Evolutionary conservation across 2,797 vertebrate genomes (phyloP).

Genomic region (Chromis chromis): DNA sequence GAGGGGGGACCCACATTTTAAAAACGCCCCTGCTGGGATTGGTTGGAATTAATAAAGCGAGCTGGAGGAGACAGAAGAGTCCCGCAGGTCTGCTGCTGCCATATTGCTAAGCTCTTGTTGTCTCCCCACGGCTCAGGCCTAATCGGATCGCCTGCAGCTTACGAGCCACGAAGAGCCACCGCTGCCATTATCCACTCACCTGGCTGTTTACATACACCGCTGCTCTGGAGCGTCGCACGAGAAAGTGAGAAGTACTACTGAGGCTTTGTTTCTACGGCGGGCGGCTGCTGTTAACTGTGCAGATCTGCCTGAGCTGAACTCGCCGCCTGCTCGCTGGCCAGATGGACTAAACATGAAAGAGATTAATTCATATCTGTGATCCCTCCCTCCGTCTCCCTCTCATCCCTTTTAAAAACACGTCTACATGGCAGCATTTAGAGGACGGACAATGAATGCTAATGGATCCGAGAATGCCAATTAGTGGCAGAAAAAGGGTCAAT

Average conservation of each 20-base stretch:
- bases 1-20: conserved; percentile 28
- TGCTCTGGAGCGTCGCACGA: background rate
- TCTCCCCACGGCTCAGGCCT: conserved; percentile 67
- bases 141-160: conserved; percentile 77
- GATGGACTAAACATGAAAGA: conserved; percentile 77
- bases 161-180: conserved; percentile 54
- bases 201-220: conserved; percentile 52
- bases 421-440: conserved; percentile 34
- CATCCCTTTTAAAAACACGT: conserved; percentile 57
- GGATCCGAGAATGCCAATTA: conserved; percentile 59
- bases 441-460: conserved; percentile 51
- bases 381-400: conserved; percentile 45
- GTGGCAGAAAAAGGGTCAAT: conserved; percentile 46
- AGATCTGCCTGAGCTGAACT: conserved; percentile 51
- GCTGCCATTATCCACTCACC: conserved; percentile 62
- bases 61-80: conserved; percentile 48
- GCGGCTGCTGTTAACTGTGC: conserved; percentile 23
- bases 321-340: conserved; percentile 46
- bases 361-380: conserved; percentile 78
- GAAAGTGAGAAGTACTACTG: conserved; percentile 46
- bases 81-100: conserved; percentile 57
- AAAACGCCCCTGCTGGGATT: conserved; percentile 44
- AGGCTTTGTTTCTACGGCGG: conserved; percentile 25
- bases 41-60: conserved; percentile 58
- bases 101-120: conserved; percentile 75